Evolutionary conservation across 2,888 invertebrate species (phyloP), one percentile per base, ranked within the genome.

Genomic region (Napeogenes inachia): DNA sequence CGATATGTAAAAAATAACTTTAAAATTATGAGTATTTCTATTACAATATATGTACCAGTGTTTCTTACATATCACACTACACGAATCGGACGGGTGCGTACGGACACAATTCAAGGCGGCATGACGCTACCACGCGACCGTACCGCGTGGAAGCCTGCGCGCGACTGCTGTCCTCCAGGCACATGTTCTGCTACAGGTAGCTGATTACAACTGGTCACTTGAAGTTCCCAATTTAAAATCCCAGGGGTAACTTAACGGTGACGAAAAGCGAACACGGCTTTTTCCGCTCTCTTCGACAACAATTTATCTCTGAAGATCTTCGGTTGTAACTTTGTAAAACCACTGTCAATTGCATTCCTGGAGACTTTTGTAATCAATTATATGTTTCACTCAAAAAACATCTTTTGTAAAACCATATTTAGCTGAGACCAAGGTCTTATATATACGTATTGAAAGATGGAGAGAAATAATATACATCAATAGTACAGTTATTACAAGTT

Each of bases 111-210:
- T 75, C 70, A 78, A 71, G 78, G 77, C 76, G 80, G 75, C 82
- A 81, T 82, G 71, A 71, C 79, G 77, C 65, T 64, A 56, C 70
- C 73, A 78, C 84, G 79, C 87, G 81, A 85, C 89, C 85, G 85
- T 69, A 74, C 77, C 82, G 88, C 87, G 81, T 84, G 85, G 78
- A 82, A 80, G 89, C 82, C 89, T 89, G 89, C 89, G 89, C 90
- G 87, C 85, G 81, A 90, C 90, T 90, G 87, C 79, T 68, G 70
- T 71, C 69, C 62, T 56, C 62, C 68, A 65, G 74, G 75, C 82
- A 82, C 83, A 84, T 84, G 85, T 78, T 78, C 78, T 69, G 81
- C 88, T 77, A 89, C 89, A 89, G 89, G 89, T 89, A 89, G 85
- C 83, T 82, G 78, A 84, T 82, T 81, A 80, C 76, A 78, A 70